These are phyloP conservation scores for Pseudopleuronectes americanus DNA, from an alignment of 2,797 vertebrate species.

Conservation along the genomic window DNA sequence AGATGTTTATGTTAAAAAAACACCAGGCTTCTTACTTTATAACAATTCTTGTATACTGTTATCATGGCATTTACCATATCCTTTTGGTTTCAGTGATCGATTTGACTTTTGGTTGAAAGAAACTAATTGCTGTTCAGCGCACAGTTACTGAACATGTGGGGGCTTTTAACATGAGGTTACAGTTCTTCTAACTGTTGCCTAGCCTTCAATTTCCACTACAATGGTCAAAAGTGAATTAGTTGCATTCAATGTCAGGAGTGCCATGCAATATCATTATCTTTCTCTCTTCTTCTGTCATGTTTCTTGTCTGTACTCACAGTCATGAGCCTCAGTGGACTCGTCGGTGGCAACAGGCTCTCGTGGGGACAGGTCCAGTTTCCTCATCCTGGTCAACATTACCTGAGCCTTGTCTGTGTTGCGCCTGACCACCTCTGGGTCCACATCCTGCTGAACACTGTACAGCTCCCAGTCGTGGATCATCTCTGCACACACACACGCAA, in stretches of 20 bases:
- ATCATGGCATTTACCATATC: not conserved
- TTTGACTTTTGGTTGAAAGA: too few relatives aligned
- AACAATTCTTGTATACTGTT: not conserved
- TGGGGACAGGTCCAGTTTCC: conserved; percentile 80
- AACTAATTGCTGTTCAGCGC: too few relatives aligned
- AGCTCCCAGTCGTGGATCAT: conserved; percentile 91
- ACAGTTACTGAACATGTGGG: not conserved
- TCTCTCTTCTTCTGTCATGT: too few relatives aligned
- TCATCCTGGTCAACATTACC: conserved; percentile 87
- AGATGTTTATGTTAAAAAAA: too few relatives aligned
- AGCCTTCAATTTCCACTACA: too few relatives aligned
- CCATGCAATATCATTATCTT: too few relatives aligned
- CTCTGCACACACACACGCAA: conserved; percentile 76
- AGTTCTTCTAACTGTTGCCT: too few relatives aligned
- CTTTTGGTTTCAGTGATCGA: too few relatives aligned
- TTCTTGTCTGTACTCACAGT: conserved; percentile 81
- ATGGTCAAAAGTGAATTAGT: too few relatives aligned
- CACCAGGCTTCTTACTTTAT: too few relatives aligned
- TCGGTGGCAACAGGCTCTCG: conserved; percentile 82
- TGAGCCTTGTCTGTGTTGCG: conserved; percentile 81
- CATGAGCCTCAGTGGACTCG: conserved; percentile 85
- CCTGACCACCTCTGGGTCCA: conserved; percentile 84
- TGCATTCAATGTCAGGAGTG: too few relatives aligned
- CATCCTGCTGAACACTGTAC: conserved; percentile 88
- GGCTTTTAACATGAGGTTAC: too few relatives aligned